Conservation (phyloP, 2,797 vertebrate species). For the Brachyrhaphis roseni region DNA sequence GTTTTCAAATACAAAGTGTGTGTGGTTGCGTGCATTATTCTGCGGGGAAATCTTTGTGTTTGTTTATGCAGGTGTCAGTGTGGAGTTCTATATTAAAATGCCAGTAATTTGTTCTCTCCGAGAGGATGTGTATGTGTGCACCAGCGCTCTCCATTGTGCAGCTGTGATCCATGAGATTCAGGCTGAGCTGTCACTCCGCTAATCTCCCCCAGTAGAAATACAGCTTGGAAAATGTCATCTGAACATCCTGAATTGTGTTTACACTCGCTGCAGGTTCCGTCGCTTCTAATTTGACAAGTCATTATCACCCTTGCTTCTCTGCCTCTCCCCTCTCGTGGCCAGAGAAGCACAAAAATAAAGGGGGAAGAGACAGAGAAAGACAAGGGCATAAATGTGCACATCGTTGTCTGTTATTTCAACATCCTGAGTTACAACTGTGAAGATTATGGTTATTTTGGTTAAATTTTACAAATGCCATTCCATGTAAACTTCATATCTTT, state of each 20-base stretch:
- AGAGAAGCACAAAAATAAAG: conserved; percentile 58
- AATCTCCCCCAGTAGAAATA: conserved; percentile 80
- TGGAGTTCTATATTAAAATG: conserved; percentile 51
- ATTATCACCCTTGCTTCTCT: conserved; percentile 77
- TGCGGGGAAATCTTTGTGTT: conserved; percentile 36
- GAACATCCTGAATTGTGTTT: conserved; percentile 79
- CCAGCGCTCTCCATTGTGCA: conserved; percentile 54
- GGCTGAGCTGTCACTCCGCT: conserved; percentile 77
- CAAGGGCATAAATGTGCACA: conserved; percentile 50
- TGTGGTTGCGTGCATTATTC: conserved; percentile 25
- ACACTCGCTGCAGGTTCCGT: conserved; percentile 79
- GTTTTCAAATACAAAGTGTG: conserved; percentile 44
- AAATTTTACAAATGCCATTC: conserved; percentile 21
- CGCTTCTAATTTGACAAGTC: conserved; percentile 82
- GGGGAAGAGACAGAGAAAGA: conserved; percentile 49
- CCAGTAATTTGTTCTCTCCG: conserved; percentile 51
- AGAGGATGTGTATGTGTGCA: conserved; percentile 26
- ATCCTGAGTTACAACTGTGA: conserved; percentile 26
- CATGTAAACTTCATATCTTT: conserved; percentile 26
- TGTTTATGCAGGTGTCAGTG: conserved; percentile 57
- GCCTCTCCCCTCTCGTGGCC: conserved; percentile 55
- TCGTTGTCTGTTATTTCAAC: conserved; percentile 56
- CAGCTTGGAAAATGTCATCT: conserved; percentile 78
- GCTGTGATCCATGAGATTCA: conserved; percentile 71
- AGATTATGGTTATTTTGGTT: conserved; percentile 40